These are phyloP conservation scores for Mya arenaria DNA, from an alignment of 1,140 invertebrate genomes.

Conservation along the genomic window DNA sequence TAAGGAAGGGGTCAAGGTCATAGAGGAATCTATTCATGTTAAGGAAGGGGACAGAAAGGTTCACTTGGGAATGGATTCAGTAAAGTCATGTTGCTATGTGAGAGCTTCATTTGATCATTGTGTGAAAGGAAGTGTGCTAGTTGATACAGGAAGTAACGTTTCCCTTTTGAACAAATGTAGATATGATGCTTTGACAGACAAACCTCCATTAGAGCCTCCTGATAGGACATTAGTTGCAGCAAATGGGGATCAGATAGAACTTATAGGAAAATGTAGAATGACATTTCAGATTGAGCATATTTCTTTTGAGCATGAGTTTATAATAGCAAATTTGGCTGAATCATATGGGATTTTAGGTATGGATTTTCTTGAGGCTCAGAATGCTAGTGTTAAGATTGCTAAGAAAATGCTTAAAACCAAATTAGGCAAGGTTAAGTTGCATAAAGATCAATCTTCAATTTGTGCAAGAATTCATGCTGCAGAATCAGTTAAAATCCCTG, in stretches of 20 bases:
- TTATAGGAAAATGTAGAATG: neutral
- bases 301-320: constrained; percentile 12
- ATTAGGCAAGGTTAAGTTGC: neutral
- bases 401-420: constrained; percentile 4
- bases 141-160: constrained; percentile 34
- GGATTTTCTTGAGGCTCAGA: constrained; percentile 11
- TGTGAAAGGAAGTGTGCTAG: neutral
- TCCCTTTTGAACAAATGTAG: neutral
- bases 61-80: too few species aligned
- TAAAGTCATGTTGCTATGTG: constrained; percentile 19
- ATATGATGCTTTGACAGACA: neutral
- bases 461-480: constrained; percentile 10
- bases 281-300: neutral
- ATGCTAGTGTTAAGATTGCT: neutral
- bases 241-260: neutral
- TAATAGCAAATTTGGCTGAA: constrained; percentile 35
- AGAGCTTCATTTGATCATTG: neutral
- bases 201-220: neutral
- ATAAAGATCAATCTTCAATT: neutral
- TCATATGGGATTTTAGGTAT: constrained; percentile 19
- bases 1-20: too few species aligned
- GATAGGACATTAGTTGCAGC: neutral
- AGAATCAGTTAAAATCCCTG: constrained; percentile 15
- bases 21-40: too few species aligned
- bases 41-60: too few species aligned